Evolutionary conservation across 37 sponge, comb jelly and placozoan species (phyloP), one percentile per base, ranked within the genome.

Genomic region (Ianthella basta): DNA sequence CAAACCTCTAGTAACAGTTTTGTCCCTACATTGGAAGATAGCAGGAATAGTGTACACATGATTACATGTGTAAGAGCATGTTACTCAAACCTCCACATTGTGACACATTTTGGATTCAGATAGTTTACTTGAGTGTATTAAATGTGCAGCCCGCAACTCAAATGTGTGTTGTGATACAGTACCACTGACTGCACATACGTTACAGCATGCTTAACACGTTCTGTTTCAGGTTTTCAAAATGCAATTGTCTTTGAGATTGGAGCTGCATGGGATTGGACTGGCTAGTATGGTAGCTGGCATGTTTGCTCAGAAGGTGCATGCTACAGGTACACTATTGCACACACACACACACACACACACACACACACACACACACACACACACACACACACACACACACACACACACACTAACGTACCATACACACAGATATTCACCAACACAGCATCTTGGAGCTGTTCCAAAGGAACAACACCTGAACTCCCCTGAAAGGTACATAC

Each of bases 371-470:
- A 64, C 23, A 16, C 23, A 64, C 23, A 16, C 66, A 64, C 66
- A 64, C 66, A 64, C 66, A 64, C 23, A 16, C 66, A 64, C 66
- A 64, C 66, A 64, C 23, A 16, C 66, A 10, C 66, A 64, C 66
- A 64, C 66, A 64, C 66, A 64, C 66, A 64, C n/a, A n/a, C n/a
- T n/a, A n/a, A n/a, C n/a, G n/a, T n/a, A n/a, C n/a, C n/a, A n/a
- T n/a, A n/a, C n/a, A n/a, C n/a, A 12, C 40, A 72, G 73, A 72
- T 33, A 13, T 72, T 10, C 32, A 72, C 72, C 36, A 60, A 66
- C 63, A 82, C 33, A 68, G 40, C n/a, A 61, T 82, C 15, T 68
- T 82, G 29, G 55, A 61, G 40, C 60, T 57, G 8, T 82, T 67
- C n/a, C 6, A 34, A 39, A 41, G 12, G 21, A 82, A 82, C 44